Evolutionary conservation across 2,888 invertebrate species (phyloP).

Genomic region (Lysandra coridon): DNA sequence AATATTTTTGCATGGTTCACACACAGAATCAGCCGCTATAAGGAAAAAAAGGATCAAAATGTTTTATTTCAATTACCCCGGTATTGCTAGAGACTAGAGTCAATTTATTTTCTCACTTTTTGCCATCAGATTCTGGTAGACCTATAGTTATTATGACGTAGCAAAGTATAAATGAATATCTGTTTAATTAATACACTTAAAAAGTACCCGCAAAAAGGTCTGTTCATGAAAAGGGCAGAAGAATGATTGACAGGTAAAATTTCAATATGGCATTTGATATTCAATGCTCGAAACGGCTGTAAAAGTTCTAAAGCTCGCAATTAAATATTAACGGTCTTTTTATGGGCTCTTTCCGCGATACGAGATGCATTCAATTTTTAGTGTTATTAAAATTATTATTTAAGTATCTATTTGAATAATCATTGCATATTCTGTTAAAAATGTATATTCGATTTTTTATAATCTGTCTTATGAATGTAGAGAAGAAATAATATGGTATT

Average conservation of each 20-base stretch:
- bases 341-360: slow-evolving; percentile 1
- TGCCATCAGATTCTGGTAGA: too few relatives aligned
- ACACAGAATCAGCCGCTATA: too few relatives aligned
- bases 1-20: too few relatives aligned
- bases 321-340: neutral
- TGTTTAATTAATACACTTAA: too few relatives aligned
- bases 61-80: too few relatives aligned
- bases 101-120: too few relatives aligned
- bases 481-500: too few relatives aligned
- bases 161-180: too few relatives aligned
- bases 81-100: too few relatives aligned
- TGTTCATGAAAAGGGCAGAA: neutral
- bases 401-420: neutral
- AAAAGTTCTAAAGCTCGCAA: neutral
- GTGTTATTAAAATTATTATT: neutral
- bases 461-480: too few relatives aligned
- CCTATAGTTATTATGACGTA: neutral
- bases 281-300: slow-evolving; percentile 2
- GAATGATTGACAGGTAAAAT: slow-evolving; percentile 13
- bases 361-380: neutral
- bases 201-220: neutral
- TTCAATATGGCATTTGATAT: neutral
- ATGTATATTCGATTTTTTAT: neutral
- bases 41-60: too few relatives aligned
- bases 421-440: neutral